These are phyloP conservation scores for Drosophila suboccidentalis DNA, from an alignment of 2,888 invertebrate genomes.

Conservation along the genomic window DNA sequence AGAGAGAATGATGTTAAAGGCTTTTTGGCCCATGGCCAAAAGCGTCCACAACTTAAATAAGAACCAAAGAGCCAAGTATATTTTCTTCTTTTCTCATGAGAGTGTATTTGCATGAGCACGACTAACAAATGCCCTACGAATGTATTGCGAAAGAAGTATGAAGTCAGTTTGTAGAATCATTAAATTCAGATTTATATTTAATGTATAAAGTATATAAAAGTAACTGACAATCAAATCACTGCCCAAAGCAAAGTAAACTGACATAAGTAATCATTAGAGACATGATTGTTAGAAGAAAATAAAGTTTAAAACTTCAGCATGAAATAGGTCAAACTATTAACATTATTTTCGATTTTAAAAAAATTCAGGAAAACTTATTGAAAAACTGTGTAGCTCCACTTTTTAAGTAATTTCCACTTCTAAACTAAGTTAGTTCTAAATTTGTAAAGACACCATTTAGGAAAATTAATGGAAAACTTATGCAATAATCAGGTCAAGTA, in stretches of 20 bases:
- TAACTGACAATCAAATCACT: background rate
- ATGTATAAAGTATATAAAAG: background rate
- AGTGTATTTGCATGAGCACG: background rate
- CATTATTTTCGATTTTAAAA: no score
- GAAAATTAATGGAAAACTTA: background rate
- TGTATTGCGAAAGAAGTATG: no score
- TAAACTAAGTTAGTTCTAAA: background rate
- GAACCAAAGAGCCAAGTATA: constrained; percentile 38
- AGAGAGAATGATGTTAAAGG: constrained; percentile 47
- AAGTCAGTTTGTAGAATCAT: background rate
- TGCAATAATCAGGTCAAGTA: background rate
- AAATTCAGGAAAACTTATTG: no score
- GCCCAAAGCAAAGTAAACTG: no score
- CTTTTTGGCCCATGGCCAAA: constrained; percentile 52
- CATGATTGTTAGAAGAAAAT: background rate
- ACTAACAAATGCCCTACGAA: constrained; percentile 31
- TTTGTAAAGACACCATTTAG: no score
- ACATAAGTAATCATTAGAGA: background rate
- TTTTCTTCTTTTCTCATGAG: constrained; percentile 2
- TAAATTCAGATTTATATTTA: background rate
- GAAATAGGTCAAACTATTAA: background rate
- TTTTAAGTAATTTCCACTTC: background rate
- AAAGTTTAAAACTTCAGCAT: background rate
- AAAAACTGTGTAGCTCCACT: background rate
- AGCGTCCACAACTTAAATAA: constrained; percentile 66